A percentile compares a stretch with the other conserved stretches of the same genome.
Evolutionary conservation across 2,113 vertebrate genomes (phyloP).

Genomic region (Thryonomys swinderianus): DNA sequence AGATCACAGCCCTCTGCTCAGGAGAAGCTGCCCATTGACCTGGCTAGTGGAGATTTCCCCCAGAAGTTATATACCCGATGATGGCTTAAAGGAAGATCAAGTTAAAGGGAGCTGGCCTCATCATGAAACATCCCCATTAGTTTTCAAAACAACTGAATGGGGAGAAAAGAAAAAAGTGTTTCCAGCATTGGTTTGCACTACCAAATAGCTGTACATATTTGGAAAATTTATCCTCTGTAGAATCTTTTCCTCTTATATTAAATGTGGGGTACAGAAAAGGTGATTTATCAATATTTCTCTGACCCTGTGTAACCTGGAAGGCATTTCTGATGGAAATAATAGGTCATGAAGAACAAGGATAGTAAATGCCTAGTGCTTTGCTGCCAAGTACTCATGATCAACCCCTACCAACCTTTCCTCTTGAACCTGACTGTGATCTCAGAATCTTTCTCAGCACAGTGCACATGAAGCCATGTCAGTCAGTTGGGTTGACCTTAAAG

Average conservation of each 20-base stretch:
- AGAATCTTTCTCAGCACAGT: background rate
- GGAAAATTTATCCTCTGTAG: slow-evolving; percentile 15
- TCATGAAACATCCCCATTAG: background rate
- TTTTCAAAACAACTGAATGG: background rate
- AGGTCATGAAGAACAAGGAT: background rate
- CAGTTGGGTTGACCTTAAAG: background rate
- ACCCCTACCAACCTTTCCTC: background rate
- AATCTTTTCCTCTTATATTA: background rate
- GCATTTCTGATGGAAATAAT: background rate
- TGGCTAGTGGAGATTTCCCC: background rate
- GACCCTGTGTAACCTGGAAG: background rate
- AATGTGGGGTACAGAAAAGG: background rate
- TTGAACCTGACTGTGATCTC: background rate
- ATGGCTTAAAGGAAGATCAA: too few species aligned
- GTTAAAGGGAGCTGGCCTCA: background rate
- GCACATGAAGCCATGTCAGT: background rate
- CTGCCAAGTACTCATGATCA: rapidly evolving
- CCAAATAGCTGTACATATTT: background rate
- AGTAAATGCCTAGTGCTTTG: background rate
- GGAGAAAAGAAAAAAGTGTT: background rate
- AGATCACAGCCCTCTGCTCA: background rate
- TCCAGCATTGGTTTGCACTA: background rate
- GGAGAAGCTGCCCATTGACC: background rate
- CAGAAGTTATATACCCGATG: background rate
- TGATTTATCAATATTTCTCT: background rate